phyloP scores from a whole-genome alignment of 2,113 vertebrate genomes.

The Theropithecus gelada region DNA sequence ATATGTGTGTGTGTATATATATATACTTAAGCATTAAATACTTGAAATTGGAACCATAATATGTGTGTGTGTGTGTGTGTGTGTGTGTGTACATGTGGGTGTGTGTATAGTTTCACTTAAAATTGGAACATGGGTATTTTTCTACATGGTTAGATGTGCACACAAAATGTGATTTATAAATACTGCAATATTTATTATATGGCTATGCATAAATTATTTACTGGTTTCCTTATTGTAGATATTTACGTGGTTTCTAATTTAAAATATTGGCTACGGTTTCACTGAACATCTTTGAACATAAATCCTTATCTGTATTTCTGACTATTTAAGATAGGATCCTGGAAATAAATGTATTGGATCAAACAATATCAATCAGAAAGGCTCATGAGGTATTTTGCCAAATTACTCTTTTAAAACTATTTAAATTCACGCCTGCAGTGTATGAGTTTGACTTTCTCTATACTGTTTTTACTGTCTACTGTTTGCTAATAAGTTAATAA shows the following conservation, averaged over 20 bases:
- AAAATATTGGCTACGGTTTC: slow-evolving; percentile 33
- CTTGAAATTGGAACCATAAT: background rate
- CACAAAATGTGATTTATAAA: background rate
- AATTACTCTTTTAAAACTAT: background rate
- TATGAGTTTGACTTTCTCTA: background rate
- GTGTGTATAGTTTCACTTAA: background rate
- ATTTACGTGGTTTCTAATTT: background rate
- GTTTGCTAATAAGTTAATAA: background rate
- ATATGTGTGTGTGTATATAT: too few species aligned
- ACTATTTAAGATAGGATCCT: background rate
- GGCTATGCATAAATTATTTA: background rate
- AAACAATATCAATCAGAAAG: background rate
- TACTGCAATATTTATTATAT: background rate
- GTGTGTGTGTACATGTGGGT: fast-evolving
- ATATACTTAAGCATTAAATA: background rate
- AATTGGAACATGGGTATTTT: background rate
- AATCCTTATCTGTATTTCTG: slow-evolving; percentile 7
- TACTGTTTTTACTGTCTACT: background rate
- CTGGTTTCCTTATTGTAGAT: background rate
- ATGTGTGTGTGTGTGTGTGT: background rate
- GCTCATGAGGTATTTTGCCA: background rate
- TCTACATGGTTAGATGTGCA: background rate
- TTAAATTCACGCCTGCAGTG: background rate
- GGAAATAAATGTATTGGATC: background rate
- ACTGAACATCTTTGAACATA: background rate